Evolutionary conservation across 2,797 vertebrate species (phyloP).

Genomic region (Silurus lanzhouensis): DNA sequence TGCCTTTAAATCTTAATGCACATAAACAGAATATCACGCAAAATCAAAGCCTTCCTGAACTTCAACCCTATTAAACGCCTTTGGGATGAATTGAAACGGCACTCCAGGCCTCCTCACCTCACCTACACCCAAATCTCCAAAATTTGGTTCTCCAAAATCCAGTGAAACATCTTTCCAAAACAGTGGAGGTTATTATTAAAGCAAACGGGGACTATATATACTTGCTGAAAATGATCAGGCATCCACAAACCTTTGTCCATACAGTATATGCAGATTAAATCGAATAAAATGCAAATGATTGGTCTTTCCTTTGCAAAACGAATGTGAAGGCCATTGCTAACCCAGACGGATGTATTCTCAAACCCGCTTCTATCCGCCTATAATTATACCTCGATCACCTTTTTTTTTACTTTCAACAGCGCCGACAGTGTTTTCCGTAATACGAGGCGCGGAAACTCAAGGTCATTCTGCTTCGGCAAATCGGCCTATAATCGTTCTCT

Average conservation of each 20-base stretch:
- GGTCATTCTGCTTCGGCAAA: conserved; percentile 14
- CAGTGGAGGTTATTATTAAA: too few relatives aligned
- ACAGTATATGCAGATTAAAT: too few relatives aligned
- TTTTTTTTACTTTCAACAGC: background rate
- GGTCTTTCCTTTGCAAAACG: background rate
- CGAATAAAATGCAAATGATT: background rate
- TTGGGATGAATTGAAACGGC: too few relatives aligned
- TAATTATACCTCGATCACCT: background rate
- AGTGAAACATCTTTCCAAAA: too few relatives aligned
- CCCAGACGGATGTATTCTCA: background rate
- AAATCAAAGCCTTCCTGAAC: conserved; percentile 34
- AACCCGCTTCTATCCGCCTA: background rate
- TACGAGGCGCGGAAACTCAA: background rate
- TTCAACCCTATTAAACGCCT: too few relatives aligned
- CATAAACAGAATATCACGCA: conserved; percentile 15
- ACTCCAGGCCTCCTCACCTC: too few relatives aligned
- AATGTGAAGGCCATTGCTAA: background rate
- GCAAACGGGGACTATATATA: too few relatives aligned
- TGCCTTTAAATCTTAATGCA: conserved; percentile 21
- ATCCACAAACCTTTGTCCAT: too few relatives aligned
- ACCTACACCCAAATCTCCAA: too few relatives aligned
- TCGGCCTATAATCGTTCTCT: background rate
- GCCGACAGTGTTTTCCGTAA: background rate
- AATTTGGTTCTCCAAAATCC: too few relatives aligned
- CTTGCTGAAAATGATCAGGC: too few relatives aligned